Percentiles rank a stretch among this genome's conserved stretches.
Conservation (phyloP, 2,888 invertebrate species). For the Crocallis elinguaria region DNA sequence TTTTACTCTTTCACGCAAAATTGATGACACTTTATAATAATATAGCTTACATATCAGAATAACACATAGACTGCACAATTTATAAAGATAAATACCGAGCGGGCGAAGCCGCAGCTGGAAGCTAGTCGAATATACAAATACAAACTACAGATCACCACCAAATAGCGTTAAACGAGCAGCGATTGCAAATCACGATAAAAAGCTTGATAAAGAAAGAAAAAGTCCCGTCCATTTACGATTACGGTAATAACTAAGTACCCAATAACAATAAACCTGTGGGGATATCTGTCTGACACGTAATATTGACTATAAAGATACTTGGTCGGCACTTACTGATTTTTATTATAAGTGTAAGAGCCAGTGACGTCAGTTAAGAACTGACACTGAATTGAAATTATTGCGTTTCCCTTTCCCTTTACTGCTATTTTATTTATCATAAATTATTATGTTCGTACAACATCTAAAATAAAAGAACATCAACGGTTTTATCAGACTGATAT, state of each 20-base stretch:
- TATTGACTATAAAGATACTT: slow-evolving; percentile 21
- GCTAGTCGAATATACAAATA: too few relatives aligned
- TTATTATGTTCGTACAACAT: too few relatives aligned
- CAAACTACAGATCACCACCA: neutral
- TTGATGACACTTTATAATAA: too few relatives aligned
- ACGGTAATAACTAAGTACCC: slow-evolving; percentile 23
- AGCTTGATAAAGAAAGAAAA: slow-evolving; percentile 8
- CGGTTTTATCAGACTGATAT: too few relatives aligned
- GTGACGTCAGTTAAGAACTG: neutral
- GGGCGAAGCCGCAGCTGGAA: neutral
- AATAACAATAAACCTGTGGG: slow-evolving; percentile 25
- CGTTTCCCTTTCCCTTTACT: too few relatives aligned
- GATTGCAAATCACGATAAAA: slow-evolving; percentile 13
- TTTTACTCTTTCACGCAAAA: too few relatives aligned
- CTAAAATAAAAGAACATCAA: too few relatives aligned
- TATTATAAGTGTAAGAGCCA: slow-evolving; percentile 13
- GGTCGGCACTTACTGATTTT: neutral
- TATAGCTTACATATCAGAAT: too few relatives aligned
- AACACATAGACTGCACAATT: too few relatives aligned
- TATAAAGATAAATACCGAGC: too few relatives aligned
- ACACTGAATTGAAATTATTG: too few relatives aligned
- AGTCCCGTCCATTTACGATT: slow-evolving; percentile 10
- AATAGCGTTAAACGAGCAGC: neutral
- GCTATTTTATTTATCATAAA: too few relatives aligned
- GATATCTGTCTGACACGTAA: slow-evolving; percentile 10